phyloP scores from a whole-genome alignment of 2,888 invertebrate genomes.

The Parnassius apollo region DNA sequence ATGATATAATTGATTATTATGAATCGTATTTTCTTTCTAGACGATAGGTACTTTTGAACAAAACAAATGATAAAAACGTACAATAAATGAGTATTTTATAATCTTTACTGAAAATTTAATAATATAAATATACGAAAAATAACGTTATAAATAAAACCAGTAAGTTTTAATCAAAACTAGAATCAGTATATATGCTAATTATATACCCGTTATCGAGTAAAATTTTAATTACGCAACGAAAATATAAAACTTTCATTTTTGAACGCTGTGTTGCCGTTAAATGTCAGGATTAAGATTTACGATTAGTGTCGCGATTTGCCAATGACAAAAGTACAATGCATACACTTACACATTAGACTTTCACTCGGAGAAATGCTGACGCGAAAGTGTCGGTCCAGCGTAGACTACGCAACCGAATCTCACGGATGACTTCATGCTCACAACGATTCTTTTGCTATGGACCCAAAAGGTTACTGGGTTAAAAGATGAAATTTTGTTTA shows the following conservation, averaged over 20 bases:
- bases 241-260: constrained; percentile 59
- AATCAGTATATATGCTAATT: constrained; percentile 7
- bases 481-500: too few relatives aligned
- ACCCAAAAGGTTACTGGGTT: background rate
- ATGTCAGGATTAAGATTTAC: constrained; percentile 65
- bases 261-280: constrained; percentile 57
- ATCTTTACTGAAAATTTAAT: too few relatives aligned
- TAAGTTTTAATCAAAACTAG: too few relatives aligned
- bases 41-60: too few relatives aligned
- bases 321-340: constrained; percentile 74
- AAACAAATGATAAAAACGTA: too few relatives aligned
- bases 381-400: constrained; percentile 55
- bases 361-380: constrained; percentile 66
- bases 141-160: too few relatives aligned
- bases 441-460: constrained; percentile 28
- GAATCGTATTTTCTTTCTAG: too few relatives aligned
- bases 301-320: constrained; percentile 66
- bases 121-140: too few relatives aligned
- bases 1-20: too few relatives aligned
- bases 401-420: constrained; percentile 27
- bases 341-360: constrained; percentile 54
- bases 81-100: too few relatives aligned
- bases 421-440: constrained; percentile 57
- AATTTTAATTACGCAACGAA: constrained; percentile 44
- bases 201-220: constrained; percentile 18